phyloP scores from a whole-genome alignment of 2,888 invertebrate genomes.

The Drosophila pseudotalamancana region DNA sequence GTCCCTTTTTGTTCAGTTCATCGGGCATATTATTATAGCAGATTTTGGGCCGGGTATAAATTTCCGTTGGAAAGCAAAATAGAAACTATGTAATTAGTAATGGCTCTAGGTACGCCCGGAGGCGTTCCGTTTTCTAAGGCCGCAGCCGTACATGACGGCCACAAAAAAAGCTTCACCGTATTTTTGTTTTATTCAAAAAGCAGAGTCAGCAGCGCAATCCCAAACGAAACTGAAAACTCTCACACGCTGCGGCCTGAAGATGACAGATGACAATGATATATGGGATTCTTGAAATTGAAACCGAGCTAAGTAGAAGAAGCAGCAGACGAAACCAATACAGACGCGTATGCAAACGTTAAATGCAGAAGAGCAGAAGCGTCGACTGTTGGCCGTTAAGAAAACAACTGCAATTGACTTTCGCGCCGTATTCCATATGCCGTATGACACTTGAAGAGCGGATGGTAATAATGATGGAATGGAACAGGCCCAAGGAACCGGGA shows the following conservation, averaged over 20 bases:
- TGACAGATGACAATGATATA: constrained; percentile 67
- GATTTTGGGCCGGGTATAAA: constrained; percentile 39
- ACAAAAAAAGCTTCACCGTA: constrained; percentile 27
- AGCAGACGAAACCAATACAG: constrained; percentile 28
- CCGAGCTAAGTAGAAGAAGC: too few species aligned
- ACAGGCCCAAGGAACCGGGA: constrained; percentile 33
- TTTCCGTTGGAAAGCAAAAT: constrained; percentile 63
- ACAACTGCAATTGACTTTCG: constrained; percentile 63
- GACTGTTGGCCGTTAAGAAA: constrained; percentile 39
- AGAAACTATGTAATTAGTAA: constrained; percentile 68
- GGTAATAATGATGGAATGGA: constrained; percentile 39
- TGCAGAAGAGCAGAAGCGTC: constrained; percentile 17
- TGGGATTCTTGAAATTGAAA: constrained; percentile 69
- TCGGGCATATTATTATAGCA: constrained; percentile 47
- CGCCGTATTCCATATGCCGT: too few species aligned
- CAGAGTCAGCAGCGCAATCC: constrained; percentile 20
- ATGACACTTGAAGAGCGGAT: constrained; percentile 58
- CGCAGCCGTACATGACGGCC: constrained; percentile 13
- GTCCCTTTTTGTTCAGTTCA: constrained; percentile 19
- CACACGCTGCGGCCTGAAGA: constrained; percentile 44
- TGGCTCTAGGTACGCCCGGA: constrained; percentile 60
- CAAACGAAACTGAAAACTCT: constrained; percentile 67
- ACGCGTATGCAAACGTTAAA: constrained; percentile 10
- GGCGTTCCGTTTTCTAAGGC: constrained; percentile 51
- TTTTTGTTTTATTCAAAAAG: constrained; percentile 12